Percentiles rank a stretch among this genome's conserved stretches.
These are phyloP conservation scores for Petrolisthes manimaculis DNA, from an alignment of 2,888 invertebrate species.

Conservation along the genomic window DNA sequence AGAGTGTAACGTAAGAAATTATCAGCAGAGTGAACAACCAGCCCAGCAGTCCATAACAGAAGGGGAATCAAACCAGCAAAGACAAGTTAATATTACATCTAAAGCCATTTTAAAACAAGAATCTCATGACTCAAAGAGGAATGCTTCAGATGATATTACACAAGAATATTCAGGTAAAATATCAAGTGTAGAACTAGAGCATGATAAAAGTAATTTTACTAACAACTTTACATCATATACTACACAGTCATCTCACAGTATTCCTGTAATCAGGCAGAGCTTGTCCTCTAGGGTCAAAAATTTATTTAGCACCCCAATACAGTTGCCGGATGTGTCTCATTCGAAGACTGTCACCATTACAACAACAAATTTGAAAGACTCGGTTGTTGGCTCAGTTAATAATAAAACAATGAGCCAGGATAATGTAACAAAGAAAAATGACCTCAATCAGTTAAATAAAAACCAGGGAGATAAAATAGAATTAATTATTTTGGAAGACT, in stretches of 20 bases:
- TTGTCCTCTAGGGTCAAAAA: constrained; percentile 30
- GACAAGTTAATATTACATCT: constrained; percentile 9
- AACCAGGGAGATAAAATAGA: constrained; percentile 50
- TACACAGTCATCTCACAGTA: background rate
- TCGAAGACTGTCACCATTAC: constrained; percentile 11
- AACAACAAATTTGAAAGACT: constrained; percentile 9
- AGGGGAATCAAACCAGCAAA: background rate
- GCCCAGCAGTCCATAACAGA: background rate
- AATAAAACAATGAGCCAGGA: constrained; percentile 36
- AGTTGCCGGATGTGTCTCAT: constrained; percentile 21
- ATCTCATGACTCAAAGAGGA: background rate
- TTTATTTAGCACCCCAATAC: constrained; percentile 29
- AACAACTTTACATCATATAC: background rate
- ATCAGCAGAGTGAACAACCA: background rate
- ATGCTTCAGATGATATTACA: constrained; percentile 5
- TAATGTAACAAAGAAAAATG: constrained; percentile 35
- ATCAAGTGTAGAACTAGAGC: background rate
- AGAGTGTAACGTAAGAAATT: background rate
- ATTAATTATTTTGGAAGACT: constrained; percentile 53
- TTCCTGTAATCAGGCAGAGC: constrained; percentile 3
- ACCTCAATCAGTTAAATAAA: constrained; percentile 49
- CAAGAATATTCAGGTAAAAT: background rate
- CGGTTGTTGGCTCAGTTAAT: constrained; percentile 16
- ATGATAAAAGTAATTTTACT: background rate
- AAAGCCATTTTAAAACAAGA: background rate